Conservation (phyloP, 2,113 vertebrate species). For the Psittacara wagleri region DNA sequence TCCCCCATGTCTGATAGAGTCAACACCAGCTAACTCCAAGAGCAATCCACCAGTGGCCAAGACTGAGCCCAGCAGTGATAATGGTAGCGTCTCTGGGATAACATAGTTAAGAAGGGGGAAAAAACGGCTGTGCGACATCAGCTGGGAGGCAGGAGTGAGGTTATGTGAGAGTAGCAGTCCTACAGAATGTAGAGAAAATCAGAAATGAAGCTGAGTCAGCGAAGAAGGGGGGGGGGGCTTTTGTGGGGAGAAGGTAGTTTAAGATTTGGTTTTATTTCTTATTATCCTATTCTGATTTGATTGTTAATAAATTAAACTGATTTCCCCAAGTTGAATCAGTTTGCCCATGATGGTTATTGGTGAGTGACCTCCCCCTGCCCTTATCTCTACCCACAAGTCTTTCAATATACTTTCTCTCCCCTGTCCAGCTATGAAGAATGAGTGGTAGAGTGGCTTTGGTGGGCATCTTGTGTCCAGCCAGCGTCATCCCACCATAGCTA, state of each 20-base stretch:
- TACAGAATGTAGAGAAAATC: neutral
- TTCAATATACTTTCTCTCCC: neutral
- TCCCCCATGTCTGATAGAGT: neutral
- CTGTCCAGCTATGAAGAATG: neutral
- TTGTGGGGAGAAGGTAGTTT: neutral
- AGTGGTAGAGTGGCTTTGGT: neutral
- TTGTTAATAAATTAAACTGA: neutral
- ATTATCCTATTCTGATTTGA: neutral
- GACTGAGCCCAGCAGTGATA: accelerated
- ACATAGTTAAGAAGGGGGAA: neutral
- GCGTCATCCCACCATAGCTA: neutral
- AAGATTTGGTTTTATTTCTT: neutral
- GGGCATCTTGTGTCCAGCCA: neutral
- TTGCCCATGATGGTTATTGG: neutral
- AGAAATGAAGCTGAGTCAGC: neutral
- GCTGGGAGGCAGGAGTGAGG: neutral
- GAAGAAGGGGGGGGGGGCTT: neutral
- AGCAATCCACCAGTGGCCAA: accelerated
- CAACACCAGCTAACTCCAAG: accelerated
- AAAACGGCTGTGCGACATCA: neutral
- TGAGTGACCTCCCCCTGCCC: neutral
- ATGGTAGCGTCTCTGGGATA: neutral
- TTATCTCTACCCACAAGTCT: neutral
- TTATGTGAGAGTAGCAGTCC: neutral
- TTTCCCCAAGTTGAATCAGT: neutral